phyloP scores from a whole-genome alignment of 2,113 vertebrate species.

The Chrysochloris asiatica region DNA sequence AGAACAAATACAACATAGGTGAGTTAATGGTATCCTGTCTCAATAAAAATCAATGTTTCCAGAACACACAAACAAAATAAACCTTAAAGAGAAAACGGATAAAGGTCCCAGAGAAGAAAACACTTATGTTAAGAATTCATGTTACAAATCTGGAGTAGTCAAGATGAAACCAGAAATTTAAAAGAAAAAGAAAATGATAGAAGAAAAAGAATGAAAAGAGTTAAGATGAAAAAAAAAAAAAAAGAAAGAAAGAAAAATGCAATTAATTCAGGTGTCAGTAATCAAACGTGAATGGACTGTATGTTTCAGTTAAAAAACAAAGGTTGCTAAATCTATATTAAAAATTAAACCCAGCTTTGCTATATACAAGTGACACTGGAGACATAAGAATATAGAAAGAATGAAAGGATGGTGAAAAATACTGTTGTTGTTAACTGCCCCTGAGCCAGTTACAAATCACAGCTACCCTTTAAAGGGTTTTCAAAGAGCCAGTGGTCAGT shows the following conservation, averaged over 20 bases:
- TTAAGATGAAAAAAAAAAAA: too few relatives aligned
- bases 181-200: slow-evolving; percentile 7
- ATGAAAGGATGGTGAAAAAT: too few relatives aligned
- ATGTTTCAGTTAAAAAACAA: slow-evolving; percentile 31
- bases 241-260: neutral
- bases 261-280: neutral
- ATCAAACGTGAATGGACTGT: neutral
- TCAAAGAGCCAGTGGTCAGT: too few relatives aligned
- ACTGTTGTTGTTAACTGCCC: too few relatives aligned
- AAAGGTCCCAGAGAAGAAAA: slow-evolving; percentile 29
- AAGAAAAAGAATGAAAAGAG: neutral
- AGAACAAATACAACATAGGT: neutral
- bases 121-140: neutral
- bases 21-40: neutral
- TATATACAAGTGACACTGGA: neutral
- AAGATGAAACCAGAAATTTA: neutral
- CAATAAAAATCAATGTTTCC: neutral
- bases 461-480: too few relatives aligned
- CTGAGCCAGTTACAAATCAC: too few relatives aligned
- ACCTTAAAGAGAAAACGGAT: neutral
- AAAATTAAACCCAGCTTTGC: slow-evolving; percentile 27
- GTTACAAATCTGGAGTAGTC: neutral
- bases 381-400: neutral
- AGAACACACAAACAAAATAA: neutral
- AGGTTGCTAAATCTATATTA: slow-evolving; percentile 3